phyloP scores from a whole-genome alignment of 2,888 invertebrate species.

The Chrysomela aeneicollis region DNA sequence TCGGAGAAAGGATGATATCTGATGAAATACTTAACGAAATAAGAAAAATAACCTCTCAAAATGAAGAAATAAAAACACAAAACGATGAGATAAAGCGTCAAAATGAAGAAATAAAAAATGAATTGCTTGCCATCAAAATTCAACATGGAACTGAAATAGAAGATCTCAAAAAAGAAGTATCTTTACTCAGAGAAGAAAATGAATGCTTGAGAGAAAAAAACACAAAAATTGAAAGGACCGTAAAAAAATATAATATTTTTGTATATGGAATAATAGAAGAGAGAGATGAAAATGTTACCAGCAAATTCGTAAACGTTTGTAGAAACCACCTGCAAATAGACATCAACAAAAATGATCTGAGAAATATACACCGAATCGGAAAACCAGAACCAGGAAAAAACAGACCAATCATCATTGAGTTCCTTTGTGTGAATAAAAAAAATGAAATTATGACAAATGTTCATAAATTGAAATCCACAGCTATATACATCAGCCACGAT shows the following conservation, averaged over 20 bases:
- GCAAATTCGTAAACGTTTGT: background rate
- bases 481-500: slow-evolving; percentile 1
- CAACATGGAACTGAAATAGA: slow-evolving; percentile 1
- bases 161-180: background rate
- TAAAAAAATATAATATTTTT: slow-evolving; percentile 1
- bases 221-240: background rate
- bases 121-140: background rate
- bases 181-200: background rate
- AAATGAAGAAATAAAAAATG: background rate
- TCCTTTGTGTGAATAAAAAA: background rate
- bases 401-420: background rate
- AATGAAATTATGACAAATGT: background rate
- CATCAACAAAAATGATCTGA: background rate
- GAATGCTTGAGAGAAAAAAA: background rate
- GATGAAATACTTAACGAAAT: slow-evolving; percentile 4
- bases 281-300: background rate
- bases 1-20: background rate
- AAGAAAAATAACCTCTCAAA: slow-evolving; percentile 1
- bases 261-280: background rate
- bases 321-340: background rate
- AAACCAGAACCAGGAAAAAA: slow-evolving; percentile 3
- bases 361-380: slow-evolving; percentile 1
- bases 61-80: background rate
- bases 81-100: background rate
- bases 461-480: background rate